These are phyloP conservation scores for Sebastes matsubarae DNA, from an alignment of 2,797 vertebrate genomes.

Conservation along the genomic window DNA sequence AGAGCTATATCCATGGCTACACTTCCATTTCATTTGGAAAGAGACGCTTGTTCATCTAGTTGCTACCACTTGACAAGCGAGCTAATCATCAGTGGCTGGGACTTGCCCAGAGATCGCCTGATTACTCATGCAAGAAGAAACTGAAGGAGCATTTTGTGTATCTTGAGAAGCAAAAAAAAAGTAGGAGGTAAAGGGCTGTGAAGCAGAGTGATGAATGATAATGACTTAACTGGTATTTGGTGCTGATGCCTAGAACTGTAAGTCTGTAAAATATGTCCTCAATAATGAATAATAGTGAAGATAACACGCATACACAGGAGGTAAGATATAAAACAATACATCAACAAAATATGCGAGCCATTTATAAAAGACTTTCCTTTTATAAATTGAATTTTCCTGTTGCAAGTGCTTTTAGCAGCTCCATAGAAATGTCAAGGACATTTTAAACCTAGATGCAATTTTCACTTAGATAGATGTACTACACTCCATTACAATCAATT, in stretches of 20 bases:
- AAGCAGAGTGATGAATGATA: conserved; percentile 51
- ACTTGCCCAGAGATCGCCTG: conserved; percentile 44
- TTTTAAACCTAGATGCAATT: background rate
- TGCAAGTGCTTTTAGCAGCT: background rate
- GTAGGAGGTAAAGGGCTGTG: conserved; percentile 12
- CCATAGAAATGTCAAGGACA: conserved; percentile 3
- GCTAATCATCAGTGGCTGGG: conserved; percentile 63
- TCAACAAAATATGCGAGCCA: background rate
- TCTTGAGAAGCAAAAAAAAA: conserved; percentile 24
- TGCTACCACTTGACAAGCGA: conserved; percentile 50
- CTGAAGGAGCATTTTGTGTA: conserved; percentile 25
- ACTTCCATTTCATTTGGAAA: conserved; percentile 57
- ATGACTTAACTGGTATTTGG: conserved; percentile 35
- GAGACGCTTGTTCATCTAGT: conserved; percentile 44
- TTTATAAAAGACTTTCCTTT: background rate
- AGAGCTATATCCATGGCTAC: conserved; percentile 56
- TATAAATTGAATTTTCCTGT: background rate
- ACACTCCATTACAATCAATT: background rate
- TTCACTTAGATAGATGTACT: background rate
- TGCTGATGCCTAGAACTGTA: conserved; percentile 1
- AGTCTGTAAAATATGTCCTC: conserved; percentile 3
- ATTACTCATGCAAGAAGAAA: conserved; percentile 25
- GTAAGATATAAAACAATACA: background rate
- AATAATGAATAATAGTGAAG: background rate
- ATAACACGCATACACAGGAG: background rate